Conservation (phyloP, 1,140 invertebrate species). For the Drosophila nikananu region DNA sequence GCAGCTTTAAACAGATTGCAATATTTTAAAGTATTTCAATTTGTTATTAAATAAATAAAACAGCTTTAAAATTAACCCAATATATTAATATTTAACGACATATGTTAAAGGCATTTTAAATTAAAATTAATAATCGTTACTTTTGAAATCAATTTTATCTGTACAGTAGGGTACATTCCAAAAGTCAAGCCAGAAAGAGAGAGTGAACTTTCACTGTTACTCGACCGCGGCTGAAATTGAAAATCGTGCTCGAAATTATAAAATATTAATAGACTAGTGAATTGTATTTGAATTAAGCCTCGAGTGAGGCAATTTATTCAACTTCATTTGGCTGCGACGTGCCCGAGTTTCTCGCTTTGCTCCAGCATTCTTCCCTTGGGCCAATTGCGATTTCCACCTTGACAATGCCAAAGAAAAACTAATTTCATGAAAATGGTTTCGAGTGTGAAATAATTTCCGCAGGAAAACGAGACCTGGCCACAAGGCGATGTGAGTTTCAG, state of each 20-base stretch:
- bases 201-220: slow-evolving; percentile 46
- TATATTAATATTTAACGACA: background rate
- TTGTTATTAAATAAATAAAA: background rate
- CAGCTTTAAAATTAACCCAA: background rate
- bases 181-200: background rate
- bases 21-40: too few species aligned
- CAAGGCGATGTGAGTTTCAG: slow-evolving; percentile 56
- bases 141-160: too few species aligned
- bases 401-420: slow-evolving; percentile 66
- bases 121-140: background rate
- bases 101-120: too few species aligned
- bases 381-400: slow-evolving; percentile 55
- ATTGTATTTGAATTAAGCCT: slow-evolving; percentile 64
- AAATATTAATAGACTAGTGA: slow-evolving; percentile 68
- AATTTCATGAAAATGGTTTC: slow-evolving; percentile 79
- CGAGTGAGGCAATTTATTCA: slow-evolving; percentile 44
- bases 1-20: background rate
- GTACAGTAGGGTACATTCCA: too few species aligned
- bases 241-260: slow-evolving; percentile 76
- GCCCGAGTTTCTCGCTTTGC: slow-evolving; percentile 46
- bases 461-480: slow-evolving; percentile 36
- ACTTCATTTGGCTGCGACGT: slow-evolving; percentile 66
- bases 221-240: slow-evolving; percentile 46
- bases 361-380: slow-evolving; percentile 32
- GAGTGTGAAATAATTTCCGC: slow-evolving; percentile 77